Percentiles rank a stretch among this genome's conserved stretches.
Evolutionary conservation across 2,113 vertebrate genomes (phyloP).

Genomic region (Limnothrissa miodon): DNA sequence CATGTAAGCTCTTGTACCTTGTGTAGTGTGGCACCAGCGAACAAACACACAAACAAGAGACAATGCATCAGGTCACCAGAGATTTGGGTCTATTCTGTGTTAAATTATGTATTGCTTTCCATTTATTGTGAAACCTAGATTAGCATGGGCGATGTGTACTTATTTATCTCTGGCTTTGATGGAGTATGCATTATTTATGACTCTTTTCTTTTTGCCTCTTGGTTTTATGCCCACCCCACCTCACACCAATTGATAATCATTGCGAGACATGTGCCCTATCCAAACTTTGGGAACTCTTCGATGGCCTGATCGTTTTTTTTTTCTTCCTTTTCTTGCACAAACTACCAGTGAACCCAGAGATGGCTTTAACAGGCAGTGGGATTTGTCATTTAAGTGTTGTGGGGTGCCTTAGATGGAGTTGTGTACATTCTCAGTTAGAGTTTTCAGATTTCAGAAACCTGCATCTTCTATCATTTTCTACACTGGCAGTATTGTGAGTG

Average conservation of each 20-base stretch:
- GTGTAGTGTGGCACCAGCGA: neutral
- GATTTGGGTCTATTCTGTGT: slow-evolving; percentile 10
- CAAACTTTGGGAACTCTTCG: neutral
- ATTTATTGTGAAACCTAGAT: slow-evolving; percentile 35
- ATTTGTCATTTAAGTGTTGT: neutral
- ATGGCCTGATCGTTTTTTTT: neutral
- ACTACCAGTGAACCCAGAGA: neutral
- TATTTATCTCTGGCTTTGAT: slow-evolving; percentile 29
- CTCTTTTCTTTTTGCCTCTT: neutral
- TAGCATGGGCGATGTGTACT: slow-evolving; percentile 23
- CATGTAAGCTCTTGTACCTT: neutral
- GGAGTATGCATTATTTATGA: slow-evolving; percentile 30
- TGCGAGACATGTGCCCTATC: neutral
- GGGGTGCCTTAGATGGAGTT: neutral
- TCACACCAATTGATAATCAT: neutral
- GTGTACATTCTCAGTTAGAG: neutral
- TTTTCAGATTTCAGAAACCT: neutral
- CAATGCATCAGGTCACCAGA: neutral
- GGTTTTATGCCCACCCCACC: slow-evolving; percentile 9
- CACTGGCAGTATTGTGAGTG: neutral
- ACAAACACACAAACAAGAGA: neutral
- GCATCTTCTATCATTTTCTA: neutral
- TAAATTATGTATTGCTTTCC: slow-evolving; percentile 28
- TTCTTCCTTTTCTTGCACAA: neutral
- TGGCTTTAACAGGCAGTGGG: neutral